A percentile compares a stretch with the other conserved stretches of the same genome.
These are phyloP conservation scores for Caenorhabditis macrosperma DNA, from an alignment of 2,888 invertebrate species.

Conservation along the genomic window DNA sequence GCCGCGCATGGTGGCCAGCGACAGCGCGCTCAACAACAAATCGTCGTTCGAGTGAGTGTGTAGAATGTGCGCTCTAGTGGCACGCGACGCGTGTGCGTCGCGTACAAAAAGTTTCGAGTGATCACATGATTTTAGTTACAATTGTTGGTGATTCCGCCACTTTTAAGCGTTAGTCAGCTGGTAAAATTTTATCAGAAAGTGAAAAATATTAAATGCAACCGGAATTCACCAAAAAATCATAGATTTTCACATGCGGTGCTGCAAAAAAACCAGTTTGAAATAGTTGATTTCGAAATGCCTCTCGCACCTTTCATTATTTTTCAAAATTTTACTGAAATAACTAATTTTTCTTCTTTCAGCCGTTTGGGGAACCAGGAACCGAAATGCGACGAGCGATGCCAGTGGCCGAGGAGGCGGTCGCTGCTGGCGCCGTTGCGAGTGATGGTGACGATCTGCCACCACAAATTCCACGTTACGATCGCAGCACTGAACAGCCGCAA, in stretches of 20 bases:
- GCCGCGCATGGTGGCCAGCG: background rate
- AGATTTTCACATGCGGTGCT: too few species aligned
- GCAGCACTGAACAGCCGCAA: background rate
- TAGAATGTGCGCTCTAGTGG: slow-evolving; percentile 38
- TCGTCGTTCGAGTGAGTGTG: background rate
- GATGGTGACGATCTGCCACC: slow-evolving; percentile 56
- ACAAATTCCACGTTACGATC: slow-evolving; percentile 57
- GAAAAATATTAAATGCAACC: background rate
- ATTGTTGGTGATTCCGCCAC: background rate
- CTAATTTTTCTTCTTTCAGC: slow-evolving; percentile 43
- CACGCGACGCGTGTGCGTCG: slow-evolving; percentile 39
- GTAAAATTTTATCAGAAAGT: background rate
- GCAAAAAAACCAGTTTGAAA: too few species aligned
- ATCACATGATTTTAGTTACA: slow-evolving; percentile 17
- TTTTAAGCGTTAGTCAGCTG: slow-evolving; percentile 8
- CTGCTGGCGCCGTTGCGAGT: slow-evolving; percentile 8
- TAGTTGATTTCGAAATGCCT: too few species aligned
- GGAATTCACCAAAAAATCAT: background rate
- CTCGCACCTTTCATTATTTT: background rate
- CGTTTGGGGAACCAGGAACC: slow-evolving; percentile 56
- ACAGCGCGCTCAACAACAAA: background rate
- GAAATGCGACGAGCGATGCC: slow-evolving; percentile 33
- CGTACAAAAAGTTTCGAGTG: slow-evolving; percentile 7
- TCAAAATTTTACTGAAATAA: background rate
- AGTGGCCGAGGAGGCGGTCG: slow-evolving; percentile 57